Percentiles rank a stretch among this genome's conserved stretches.
Evolutionary conservation across 2,797 vertebrate genomes (phyloP).

Genomic region (Pelodytes ibericus): DNA sequence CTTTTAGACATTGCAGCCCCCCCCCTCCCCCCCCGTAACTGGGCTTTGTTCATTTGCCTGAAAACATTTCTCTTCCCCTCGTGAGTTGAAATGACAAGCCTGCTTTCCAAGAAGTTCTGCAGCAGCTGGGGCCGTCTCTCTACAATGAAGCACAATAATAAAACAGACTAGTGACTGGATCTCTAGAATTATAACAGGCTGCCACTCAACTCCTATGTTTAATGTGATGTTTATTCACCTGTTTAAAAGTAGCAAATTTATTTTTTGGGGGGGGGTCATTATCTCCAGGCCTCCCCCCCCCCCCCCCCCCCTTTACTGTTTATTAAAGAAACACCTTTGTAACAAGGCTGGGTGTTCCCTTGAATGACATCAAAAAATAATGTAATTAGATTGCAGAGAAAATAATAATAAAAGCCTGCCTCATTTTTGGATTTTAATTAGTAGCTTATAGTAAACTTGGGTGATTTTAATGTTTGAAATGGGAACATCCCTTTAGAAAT

Average conservation of each 20-base stretch:
- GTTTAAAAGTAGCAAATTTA: constrained; percentile 43
- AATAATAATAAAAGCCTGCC: constrained; percentile 61
- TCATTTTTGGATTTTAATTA: constrained; percentile 73
- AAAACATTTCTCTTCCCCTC: too few relatives aligned
- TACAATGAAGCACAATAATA: too few relatives aligned
- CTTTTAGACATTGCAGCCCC: too few relatives aligned
- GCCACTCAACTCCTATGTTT: too few relatives aligned
- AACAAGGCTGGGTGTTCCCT: constrained; percentile 71
- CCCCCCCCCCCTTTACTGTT: constrained; percentile 55
- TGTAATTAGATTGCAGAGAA: constrained; percentile 70
- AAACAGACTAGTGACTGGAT: too few relatives aligned
- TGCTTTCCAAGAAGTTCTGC: too few relatives aligned
- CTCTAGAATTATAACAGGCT: too few relatives aligned
- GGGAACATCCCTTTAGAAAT: constrained; percentile 66
- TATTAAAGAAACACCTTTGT: constrained; percentile 66
- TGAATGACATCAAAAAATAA: constrained; percentile 78
- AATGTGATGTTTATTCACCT: constrained; percentile 53
- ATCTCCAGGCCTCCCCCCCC: constrained; percentile 60
- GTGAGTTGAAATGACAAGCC: too few relatives aligned
- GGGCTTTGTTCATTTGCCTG: too few relatives aligned
- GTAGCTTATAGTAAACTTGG: constrained; percentile 65
- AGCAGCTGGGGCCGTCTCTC: too few relatives aligned
- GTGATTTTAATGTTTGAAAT: constrained; percentile 63
- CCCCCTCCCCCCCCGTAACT: too few relatives aligned
- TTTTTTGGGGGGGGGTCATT: constrained; percentile 57